Conservation (phyloP, 2,113 vertebrate genomes). For the Bombycilla garrulus region DNA sequence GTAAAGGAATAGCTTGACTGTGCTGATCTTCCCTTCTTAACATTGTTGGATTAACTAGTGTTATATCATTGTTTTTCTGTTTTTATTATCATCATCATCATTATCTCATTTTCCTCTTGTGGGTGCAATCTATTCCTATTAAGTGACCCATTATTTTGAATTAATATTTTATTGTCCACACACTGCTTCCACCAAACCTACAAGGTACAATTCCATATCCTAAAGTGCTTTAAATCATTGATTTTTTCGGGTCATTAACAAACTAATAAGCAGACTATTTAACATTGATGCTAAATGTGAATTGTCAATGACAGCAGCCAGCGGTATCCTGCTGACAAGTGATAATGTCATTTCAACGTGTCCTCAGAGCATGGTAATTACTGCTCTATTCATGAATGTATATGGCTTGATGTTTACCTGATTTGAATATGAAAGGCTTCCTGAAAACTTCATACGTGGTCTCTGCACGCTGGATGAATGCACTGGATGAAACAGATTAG, state of each 20-base stretch:
- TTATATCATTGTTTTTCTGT: background rate
- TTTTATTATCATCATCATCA: background rate
- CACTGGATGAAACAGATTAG: background rate
- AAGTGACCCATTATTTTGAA: background rate
- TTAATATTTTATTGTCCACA: background rate
- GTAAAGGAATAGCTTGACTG: background rate
- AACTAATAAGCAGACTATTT: conserved; percentile 47
- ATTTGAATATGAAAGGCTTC: conserved; percentile 45
- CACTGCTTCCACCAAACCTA: background rate
- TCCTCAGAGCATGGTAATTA: conserved; percentile 60
- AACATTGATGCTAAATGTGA: conserved; percentile 44
- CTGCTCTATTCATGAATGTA: conserved; percentile 33
- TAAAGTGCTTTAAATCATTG: conserved; percentile 38
- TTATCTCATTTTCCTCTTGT: background rate
- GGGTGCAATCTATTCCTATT: background rate
- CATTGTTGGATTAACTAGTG: background rate
- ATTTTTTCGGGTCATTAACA: conserved; percentile 25
- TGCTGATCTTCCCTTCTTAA: background rate
- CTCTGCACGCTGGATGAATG: background rate
- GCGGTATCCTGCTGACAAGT: conserved; percentile 52
- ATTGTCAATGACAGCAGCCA: conserved; percentile 44
- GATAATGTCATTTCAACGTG: conserved; percentile 38
- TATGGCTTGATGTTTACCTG: conserved; percentile 51
- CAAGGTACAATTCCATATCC: background rate
- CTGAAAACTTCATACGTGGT: background rate